Base-by-base conservation (phyloP, 2,797 vertebrate genomes). In the Limnodromus scolopaceus region DNA sequence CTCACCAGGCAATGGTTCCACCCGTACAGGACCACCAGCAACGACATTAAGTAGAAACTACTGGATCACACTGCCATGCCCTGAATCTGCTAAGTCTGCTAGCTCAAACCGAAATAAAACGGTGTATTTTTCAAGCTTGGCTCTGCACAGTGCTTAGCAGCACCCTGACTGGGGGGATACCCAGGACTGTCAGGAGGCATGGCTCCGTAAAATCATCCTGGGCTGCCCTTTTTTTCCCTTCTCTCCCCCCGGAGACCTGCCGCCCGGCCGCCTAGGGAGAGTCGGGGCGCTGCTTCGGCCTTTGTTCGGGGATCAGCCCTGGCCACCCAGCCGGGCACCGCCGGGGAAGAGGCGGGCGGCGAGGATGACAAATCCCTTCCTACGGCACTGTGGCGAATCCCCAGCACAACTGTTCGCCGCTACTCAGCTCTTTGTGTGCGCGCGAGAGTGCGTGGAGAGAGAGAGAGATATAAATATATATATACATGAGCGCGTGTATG, bases 351-450 rank as follows among this genome's bases (percentile, higher is more conserved):
- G 61, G 32, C 18, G 0, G 48, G 63, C 32, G 12, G 54, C 7
- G 2, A 57, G 77, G 74, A 79, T 68, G 84, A 87, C 92, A 96
- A 95, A 94, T 69, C 74, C 70, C 57, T 93, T 95, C 85, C 92
- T 88, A 63, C 12, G 24, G 72, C 64, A 64, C 71, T n/a, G 82
- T 81, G 75, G 83, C 43, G 16, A 95, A 92, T 89, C 68, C 92
- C 36, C 46, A 48, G 75, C 80, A 49, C 60, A 89, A 78, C 70
- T 55, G 63, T 24, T 87, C 9, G 13, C 57, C 27, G 16, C 91
- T 38, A 41, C 72, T 46, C 88, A 61, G 81, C 86, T 64, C 95
- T 95, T 95, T 96, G 87, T 95, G 25, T 41, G 32, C 7, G 8
- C 11, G 18, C 13, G 8, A 4, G 38, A 4, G 38, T 11, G 13